Conservation (phyloP, 2,888 invertebrate genomes). For the Sialis fuliginosa region DNA sequence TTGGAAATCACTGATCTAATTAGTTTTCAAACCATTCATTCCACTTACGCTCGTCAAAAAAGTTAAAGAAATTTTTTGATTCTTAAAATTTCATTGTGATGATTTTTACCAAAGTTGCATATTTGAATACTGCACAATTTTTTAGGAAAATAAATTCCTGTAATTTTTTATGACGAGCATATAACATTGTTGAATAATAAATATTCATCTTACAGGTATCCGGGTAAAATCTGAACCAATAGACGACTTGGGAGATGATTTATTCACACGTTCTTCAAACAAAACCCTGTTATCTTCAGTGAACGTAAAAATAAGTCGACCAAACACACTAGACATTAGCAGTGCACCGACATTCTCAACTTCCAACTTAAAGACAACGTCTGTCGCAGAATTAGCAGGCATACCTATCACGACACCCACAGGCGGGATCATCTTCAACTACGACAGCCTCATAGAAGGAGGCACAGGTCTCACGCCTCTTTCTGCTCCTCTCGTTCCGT, state of each 20-base stretch:
- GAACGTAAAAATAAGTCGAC: conserved; percentile 39
- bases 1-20: too few species aligned
- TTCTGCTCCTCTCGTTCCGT: conserved; percentile 46
- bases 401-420: conserved; percentile 78
- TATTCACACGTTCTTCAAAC: conserved; percentile 7
- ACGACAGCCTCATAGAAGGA: conserved; percentile 84
- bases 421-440: conserved; percentile 74
- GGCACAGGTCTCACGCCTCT: conserved; percentile 85
- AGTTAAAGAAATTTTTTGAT: too few species aligned
- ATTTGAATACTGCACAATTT: too few species aligned
- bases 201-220: too few species aligned
- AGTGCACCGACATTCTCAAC: conserved; percentile 52
- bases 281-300: conserved; percentile 6
- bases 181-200: too few species aligned
- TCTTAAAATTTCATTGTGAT: too few species aligned
- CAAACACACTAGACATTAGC: conserved; percentile 58
- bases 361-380: conserved; percentile 27
- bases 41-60: too few species aligned
- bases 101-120: too few species aligned
- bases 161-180: too few species aligned
- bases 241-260: conserved; percentile 25
- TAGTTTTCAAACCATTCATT: too few species aligned
- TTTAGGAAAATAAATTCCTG: too few species aligned
- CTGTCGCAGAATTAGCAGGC: conserved; percentile 50
- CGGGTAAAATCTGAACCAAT: conserved; percentile 18